Evolutionary conservation across 2,113 vertebrate genomes (phyloP).

Genomic region (Arenaria interpres): DNA sequence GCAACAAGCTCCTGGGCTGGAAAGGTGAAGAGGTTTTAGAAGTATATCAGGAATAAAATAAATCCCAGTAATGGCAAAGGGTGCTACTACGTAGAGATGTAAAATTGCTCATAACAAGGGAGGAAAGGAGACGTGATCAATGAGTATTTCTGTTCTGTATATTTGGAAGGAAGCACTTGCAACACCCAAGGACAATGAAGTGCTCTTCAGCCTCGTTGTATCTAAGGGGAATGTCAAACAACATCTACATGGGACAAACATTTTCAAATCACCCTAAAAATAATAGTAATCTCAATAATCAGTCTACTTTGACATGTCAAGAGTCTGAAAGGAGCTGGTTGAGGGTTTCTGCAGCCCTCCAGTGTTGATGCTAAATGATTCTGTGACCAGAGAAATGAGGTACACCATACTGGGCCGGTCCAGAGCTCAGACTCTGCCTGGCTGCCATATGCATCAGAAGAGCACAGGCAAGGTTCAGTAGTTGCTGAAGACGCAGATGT

Average conservation of each 20-base stretch:
- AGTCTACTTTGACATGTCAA: background rate
- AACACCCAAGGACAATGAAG: background rate
- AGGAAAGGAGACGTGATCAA: background rate
- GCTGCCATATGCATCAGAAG: background rate
- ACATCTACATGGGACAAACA: background rate
- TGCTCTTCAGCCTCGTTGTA: conserved; percentile 10
- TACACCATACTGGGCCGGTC: background rate
- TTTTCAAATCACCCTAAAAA: conserved; percentile 47
- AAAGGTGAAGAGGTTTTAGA: background rate
- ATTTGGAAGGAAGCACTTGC: conserved; percentile 12
- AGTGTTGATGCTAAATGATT: background rate
- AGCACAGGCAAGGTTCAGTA: background rate
- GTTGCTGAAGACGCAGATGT: background rate
- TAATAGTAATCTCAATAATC: background rate
- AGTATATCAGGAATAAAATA: background rate
- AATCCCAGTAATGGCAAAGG: background rate
- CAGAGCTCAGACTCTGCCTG: background rate
- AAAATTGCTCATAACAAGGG: background rate
- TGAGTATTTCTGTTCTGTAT: background rate
- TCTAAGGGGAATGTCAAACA: conserved; percentile 25
- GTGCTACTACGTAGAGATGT: background rate
- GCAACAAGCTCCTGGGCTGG: background rate
- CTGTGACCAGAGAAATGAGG: background rate
- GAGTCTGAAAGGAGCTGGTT: background rate
- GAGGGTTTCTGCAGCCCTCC: background rate